Evolutionary conservation across 2,888 invertebrate species (phyloP), one percentile per base, ranked within the genome.

Genomic region (Nebria salina): DNA sequence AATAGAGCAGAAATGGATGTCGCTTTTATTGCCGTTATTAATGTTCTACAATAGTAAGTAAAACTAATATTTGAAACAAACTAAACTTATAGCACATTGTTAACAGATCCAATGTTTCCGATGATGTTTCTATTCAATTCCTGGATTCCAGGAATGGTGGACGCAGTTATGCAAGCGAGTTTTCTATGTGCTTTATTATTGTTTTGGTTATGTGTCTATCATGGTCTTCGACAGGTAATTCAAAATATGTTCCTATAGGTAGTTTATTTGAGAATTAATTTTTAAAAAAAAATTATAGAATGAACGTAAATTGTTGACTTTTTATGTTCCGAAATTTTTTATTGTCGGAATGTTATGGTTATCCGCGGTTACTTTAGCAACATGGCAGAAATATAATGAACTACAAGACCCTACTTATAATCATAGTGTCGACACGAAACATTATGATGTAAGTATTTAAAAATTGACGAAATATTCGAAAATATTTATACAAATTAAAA

Each of bases 1-100:
- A 0, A 97, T 98, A 86, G 99, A 99, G 89, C 98, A 99, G 88
- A 97, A 96, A 88, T 99, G 98, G 98, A 93, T 98, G 88, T 95
- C 97, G 0, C 89, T 96, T 65, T 91, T 98, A 78, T 90, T 98
- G 84, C 97, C 98, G 0, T 89, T 97, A 34, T 90, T 98, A 11
- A 91, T 98, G 84, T 92, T 98, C 20, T 98, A 97, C 87, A 95
- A 99, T 89, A 97, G 98, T 98, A 90, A 92, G 93, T 90, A 25
- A 68, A 77, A 65, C 6, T 72, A 70, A 54, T 2, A 34, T 34
- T 34, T 34, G 34, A 34, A 34, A 4, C 5, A 2, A 34, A 34
- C 34, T 5, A 34, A 34, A 34, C 34, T 34, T 34, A 34, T 1
- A 34, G 34, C 34, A 4, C 34, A 34, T 34, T 34, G 34, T 34